Base-by-base conservation (phyloP, 1,140 invertebrate species). In the Drosophila triauraria region DNA sequence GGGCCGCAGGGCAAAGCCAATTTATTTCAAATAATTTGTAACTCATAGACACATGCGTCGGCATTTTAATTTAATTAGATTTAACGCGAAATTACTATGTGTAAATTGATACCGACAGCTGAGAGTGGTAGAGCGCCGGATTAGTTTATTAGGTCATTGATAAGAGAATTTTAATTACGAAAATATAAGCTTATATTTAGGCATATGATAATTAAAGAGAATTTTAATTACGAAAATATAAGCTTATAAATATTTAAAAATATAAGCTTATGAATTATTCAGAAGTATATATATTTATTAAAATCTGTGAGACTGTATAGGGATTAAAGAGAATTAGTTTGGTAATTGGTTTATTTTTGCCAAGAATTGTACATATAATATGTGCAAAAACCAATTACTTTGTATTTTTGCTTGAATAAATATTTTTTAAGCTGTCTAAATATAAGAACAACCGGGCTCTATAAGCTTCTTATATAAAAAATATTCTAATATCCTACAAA, bases 21-120 rank as follows among this genome's bases (percentile, higher is more conserved):
- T 69, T 70, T 53, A 32, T 38, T 68, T 54, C 3, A 38, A 44
- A 17, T 27, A 63, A 57, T 57, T 57, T 40, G 32, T 27, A 12
- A 10, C 23, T 27, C 10, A n/a, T 58, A 13, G 17, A 20, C 44
- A 46, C 44, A 46, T 46, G 44, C 17, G n/a, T 10, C 9, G 25
- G 23, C 23, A 44, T 44, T 50, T 32, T 23, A 32, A 32, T 51
- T 32, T 53, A 60, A 60, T 60, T 60, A 17, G 13, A 10, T 56
- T 56, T 40, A 56, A 38, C 53, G 53, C 35, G 13, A 56, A 56
- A 54, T 54, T 23, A 35, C 12, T 13, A 23, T 8, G 4, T 54
- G 51, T 2, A 54, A 38, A 40, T 20, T 25, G 35, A 56, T 40
- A 25, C 25, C 13, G 40, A 58, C 27, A 46, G 40, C n/a, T 30